Conservation (phyloP, 2,888 invertebrate species). For the Morinoia aosen region DNA sequence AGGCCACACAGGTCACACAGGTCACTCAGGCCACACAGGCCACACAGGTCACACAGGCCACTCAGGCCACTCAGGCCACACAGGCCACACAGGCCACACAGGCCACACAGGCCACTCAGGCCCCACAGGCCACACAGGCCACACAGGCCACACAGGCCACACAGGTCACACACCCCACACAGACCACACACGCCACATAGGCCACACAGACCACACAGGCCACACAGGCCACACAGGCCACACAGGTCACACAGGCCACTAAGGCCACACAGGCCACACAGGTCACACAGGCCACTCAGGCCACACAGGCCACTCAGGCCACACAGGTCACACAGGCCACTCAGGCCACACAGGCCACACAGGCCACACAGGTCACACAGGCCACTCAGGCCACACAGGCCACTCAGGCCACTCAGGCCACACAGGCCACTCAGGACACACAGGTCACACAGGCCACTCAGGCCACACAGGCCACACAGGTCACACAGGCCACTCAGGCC, state of each 20-base stretch:
- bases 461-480: not conserved
- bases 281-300: not conserved
- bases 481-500: not conserved
- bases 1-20: not conserved
- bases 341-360: too few species aligned
- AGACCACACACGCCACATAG: not conserved
- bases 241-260: not conserved
- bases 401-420: not conserved
- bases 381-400: not conserved
- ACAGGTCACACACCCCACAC: not conserved
- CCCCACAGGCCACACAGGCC: not conserved
- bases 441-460: too few species aligned
- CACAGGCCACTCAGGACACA: not conserved
- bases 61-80: not conserved
- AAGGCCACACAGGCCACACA: not conserved
- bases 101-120: too few species aligned
- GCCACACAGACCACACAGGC: not conserved
- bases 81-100: not conserved
- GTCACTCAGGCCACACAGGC: not conserved
- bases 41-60: not conserved
- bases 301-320: not conserved
- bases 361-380: slow-evolving; percentile 79
- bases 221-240: not conserved
- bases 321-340: too few species aligned
- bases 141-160: not conserved